Percentiles rank a stretch among this genome's conserved stretches.
Evolutionary conservation across 2,797 vertebrate genomes (phyloP).

Genomic region (Enteromius paludinosus): DNA sequence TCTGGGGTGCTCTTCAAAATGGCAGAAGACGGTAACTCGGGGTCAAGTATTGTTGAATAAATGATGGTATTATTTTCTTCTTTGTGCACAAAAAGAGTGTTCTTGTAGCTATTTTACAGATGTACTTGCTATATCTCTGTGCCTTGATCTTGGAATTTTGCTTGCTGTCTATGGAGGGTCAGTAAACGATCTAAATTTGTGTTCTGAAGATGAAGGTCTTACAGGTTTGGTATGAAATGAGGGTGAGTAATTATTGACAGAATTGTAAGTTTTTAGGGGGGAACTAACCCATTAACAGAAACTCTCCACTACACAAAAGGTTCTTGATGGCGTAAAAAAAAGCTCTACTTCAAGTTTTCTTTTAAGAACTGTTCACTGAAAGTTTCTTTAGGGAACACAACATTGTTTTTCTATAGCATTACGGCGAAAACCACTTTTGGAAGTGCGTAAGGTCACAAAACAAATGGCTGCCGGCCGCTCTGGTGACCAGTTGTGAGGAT

Average conservation of each 20-base stretch:
- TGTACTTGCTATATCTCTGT: background rate
- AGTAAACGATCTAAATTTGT: background rate
- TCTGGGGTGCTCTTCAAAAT: too few relatives aligned
- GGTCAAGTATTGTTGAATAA: background rate
- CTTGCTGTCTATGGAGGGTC: background rate
- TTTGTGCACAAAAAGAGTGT: background rate
- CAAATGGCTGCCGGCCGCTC: constrained; percentile 59
- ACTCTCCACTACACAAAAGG: background rate
- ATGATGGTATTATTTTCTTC: background rate
- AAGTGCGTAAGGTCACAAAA: background rate
- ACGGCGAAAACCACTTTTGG: background rate
- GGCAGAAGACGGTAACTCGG: background rate
- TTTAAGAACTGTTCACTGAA: background rate
- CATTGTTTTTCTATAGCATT: background rate
- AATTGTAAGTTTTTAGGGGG: background rate
- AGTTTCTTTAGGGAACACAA: background rate
- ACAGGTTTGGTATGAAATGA: background rate
- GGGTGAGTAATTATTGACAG: background rate
- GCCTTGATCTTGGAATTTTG: background rate
- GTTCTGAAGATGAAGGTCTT: background rate
- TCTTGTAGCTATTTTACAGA: background rate
- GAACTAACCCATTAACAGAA: background rate
- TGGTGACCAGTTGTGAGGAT: constrained; percentile 69
- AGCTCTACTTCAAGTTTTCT: background rate
- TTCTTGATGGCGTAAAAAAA: background rate